Evolutionary conservation across 1,140 invertebrate species (phyloP).

Genomic region (Andrena cerasifolii): DNA sequence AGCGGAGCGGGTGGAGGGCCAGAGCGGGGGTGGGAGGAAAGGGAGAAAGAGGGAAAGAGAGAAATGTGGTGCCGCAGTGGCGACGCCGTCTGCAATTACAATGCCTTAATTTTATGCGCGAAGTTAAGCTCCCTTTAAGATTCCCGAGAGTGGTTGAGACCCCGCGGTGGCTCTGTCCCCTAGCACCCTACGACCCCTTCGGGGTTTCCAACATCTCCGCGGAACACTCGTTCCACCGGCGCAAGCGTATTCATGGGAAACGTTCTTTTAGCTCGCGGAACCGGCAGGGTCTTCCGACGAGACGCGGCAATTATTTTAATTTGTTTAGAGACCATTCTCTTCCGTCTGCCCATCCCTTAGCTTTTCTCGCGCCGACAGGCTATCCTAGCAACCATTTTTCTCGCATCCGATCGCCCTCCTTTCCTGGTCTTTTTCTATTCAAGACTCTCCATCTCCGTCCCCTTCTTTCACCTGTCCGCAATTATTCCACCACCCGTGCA

Average conservation of each 20-base stretch:
- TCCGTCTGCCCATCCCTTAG: not conserved
- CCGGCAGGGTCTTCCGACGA: slow-evolving; percentile 27
- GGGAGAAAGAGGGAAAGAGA: not conserved
- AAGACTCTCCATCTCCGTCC: slow-evolving; percentile 11
- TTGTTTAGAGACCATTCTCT: slow-evolving; percentile 62
- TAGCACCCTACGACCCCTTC: not conserved
- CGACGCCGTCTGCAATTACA: slow-evolving; percentile 75
- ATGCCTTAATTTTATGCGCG: slow-evolving; percentile 81
- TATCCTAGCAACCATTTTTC: not conserved
- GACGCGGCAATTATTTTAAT: slow-evolving; percentile 66
- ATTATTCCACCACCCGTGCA: not conserved
- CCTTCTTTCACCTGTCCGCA: not conserved
- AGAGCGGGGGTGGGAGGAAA: not conserved
- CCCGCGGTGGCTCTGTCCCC: slow-evolving; percentile 32
- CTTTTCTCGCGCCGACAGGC: slow-evolving; percentile 11
- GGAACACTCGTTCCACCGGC: slow-evolving; percentile 54
- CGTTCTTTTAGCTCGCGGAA: slow-evolving; percentile 36
- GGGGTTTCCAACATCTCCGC: not conserved
- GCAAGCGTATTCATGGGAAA: slow-evolving; percentile 60
- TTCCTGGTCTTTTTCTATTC: slow-evolving; percentile 3
- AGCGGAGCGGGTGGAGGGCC: not conserved
- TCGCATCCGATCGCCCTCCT: not conserved
- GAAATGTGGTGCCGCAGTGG: slow-evolving; percentile 64
- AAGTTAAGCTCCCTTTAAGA: slow-evolving; percentile 81
- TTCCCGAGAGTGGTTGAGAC: slow-evolving; percentile 72